These are phyloP conservation scores for Periphyllus acericola DNA, from an alignment of 2,888 invertebrate genomes.

Conservation along the genomic window DNA sequence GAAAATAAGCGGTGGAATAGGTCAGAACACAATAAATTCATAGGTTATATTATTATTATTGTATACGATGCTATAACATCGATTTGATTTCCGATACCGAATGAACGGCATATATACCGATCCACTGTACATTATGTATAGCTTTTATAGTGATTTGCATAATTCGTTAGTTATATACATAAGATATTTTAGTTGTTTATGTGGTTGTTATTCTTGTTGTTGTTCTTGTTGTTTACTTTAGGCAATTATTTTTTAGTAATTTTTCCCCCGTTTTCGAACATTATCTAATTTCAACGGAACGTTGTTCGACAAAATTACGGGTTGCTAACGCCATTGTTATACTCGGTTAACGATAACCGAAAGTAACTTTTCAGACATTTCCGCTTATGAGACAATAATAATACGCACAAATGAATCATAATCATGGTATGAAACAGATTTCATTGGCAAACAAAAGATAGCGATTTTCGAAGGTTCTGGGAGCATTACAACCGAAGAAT, in stretches of 20 bases:
- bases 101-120: too few species aligned
- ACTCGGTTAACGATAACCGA: background rate
- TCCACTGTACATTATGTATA: too few species aligned
- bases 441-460: slow-evolving; percentile 8
- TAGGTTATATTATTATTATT: too few species aligned
- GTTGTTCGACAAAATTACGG: background rate
- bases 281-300: background rate
- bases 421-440: background rate
- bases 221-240: too few species aligned
- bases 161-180: background rate
- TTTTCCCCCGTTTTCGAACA: background rate
- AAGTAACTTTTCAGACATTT: slow-evolving; percentile 33
- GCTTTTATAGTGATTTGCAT: too few species aligned
- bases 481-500: background rate
- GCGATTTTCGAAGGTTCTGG: background rate
- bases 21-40: too few species aligned
- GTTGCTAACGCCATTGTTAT: background rate
- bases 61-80: too few species aligned
- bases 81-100: too few species aligned
- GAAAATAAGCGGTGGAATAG: too few species aligned
- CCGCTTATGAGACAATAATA: slow-evolving; percentile 17
- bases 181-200: background rate
- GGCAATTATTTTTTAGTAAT: too few species aligned
- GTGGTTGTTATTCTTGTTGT: too few species aligned
- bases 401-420: background rate